These are phyloP conservation scores for Aptenodytes forsteri DNA, from an alignment of 2,113 vertebrate genomes.

Conservation along the genomic window DNA sequence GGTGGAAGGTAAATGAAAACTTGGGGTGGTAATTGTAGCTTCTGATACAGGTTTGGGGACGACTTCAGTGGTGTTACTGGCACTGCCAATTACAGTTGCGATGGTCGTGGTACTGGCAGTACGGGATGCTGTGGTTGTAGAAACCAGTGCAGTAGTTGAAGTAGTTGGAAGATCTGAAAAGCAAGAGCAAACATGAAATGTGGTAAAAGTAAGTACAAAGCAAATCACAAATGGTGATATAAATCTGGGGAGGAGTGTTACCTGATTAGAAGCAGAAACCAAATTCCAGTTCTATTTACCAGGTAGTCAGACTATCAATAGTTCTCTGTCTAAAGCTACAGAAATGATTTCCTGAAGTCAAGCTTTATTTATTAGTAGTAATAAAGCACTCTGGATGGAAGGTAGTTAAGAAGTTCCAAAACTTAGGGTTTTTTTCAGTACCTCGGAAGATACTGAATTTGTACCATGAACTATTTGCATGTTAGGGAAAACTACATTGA, in stretches of 20 bases:
- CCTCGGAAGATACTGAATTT: not conserved
- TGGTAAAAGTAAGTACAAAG: not conserved
- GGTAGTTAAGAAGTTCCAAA: not conserved
- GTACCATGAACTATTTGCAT: not conserved
- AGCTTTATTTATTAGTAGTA: not conserved
- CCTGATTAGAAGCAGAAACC: not conserved
- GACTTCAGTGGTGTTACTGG: conserved; percentile 1
- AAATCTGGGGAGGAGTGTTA: not conserved
- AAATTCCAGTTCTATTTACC: not conserved
- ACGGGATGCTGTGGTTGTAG: not conserved
- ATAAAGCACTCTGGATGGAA: not conserved
- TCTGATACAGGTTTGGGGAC: not conserved
- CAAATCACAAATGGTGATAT: not conserved
- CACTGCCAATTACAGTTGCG: not conserved
- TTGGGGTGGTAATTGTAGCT: not conserved
- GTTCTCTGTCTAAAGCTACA: not conserved
- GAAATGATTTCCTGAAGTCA: not conserved
- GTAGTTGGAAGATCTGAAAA: conserved; percentile 72
- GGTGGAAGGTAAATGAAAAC: conserved; percentile 35
- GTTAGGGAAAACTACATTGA: not conserved
- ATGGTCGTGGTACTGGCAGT: not conserved
- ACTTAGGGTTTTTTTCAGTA: not conserved
- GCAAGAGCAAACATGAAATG: not conserved
- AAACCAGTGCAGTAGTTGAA: conserved; percentile 42
- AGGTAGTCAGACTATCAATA: not conserved